Base-by-base conservation (phyloP, 2,888 invertebrate species). In the Cantharis rustica region DNA sequence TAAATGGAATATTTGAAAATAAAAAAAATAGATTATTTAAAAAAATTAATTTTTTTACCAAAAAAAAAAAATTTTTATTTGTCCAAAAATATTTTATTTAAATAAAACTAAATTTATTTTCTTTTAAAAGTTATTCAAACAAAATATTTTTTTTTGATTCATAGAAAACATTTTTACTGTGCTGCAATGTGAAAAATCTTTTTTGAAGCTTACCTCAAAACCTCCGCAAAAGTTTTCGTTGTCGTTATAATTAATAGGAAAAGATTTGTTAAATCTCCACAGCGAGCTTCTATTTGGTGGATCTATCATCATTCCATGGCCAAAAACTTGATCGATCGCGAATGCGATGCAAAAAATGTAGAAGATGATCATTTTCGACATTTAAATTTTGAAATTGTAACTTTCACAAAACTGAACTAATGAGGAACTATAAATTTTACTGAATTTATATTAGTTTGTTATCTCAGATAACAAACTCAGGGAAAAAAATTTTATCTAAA, bases 151-250 rank as follows among this genome's bases (percentile, higher is more conserved):
- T n/a, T n/a, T n/a, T n/a, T n/a, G n/a, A n/a, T n/a, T n/a, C n/a
- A n/a, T n/a, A n/a, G n/a, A n/a, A n/a, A n/a, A n/a, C n/a, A n/a
- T n/a, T n/a, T n/a, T n/a, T n/a, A n/a, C n/a, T n/a, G n/a, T n/a
- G n/a, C n/a, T n/a, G n/a, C n/a, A n/a, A n/a, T n/a, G n/a, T n/a
- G n/a, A n/a, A n/a, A n/a, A 27, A 27, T 27, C 11, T 11, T 3
- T 3, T 3, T 27, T 27, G 11, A 3, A 9, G 84, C 86, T 83
- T 86, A 90, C 90, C 69, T 66, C 61, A 47, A 82, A 83, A 76
- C 90, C 90, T 4, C 91, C 91, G 81, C 91, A 91, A 79, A 85
- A 90, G 69, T 88, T 86, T 73, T 88, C 86, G 78, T 90, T 89
- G 80, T 91, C 91, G 68, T 89, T 84, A 81, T 89, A 91, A 85